Base-by-base conservation (phyloP, 2,888 invertebrate species). In the Listrodromus nycthemerus region DNA sequence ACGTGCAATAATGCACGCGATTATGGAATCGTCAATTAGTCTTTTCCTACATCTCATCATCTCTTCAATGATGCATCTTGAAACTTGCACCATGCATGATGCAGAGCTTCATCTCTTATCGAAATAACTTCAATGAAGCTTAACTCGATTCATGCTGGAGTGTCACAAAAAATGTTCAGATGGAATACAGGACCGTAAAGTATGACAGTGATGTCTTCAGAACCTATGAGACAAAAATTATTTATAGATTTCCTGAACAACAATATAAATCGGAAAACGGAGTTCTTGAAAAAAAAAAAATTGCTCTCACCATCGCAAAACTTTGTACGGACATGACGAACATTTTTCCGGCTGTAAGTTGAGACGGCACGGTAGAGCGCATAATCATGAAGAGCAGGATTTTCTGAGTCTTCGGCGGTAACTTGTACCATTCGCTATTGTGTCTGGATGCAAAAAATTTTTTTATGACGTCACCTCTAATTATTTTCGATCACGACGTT, bases 1-100 rank as follows among this genome's bases (percentile, higher is more conserved):
- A 41, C 45, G 19, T 27, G 27, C 19, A 65, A 80, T 52, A 66
- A 76, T 33, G 76, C 71, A 48, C 65, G 45, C 45, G 65, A 76
- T 83, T 80, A 76, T 83, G 83, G 67, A 61, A 83, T 74, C 70
- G 2, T 61, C 66, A 80, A 71, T 66, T 55, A 61, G 27, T 50
- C 48, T 70, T 70, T 61, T 61, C 77, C 66, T 52, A 74, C 74
- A 24, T 63, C 74, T 65, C 63, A 52, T 13, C 74, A 24, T 63
- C 74, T 65, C 63, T 65, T 13, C 13, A 55, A 55, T 21, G 10
- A n/a, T n/a, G 24, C 52, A 37, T 21, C n/a, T 65, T 24, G 7
- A 10, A 66, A 52, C 6, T 61, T 27, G 48, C 1, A 41, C 10
- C 41, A 13, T 0, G 13, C 41, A 13, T 13, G 13, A 2, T 41